Conservation (phyloP, 2,888 invertebrate genomes). For the Stenichneumon culpator region DNA sequence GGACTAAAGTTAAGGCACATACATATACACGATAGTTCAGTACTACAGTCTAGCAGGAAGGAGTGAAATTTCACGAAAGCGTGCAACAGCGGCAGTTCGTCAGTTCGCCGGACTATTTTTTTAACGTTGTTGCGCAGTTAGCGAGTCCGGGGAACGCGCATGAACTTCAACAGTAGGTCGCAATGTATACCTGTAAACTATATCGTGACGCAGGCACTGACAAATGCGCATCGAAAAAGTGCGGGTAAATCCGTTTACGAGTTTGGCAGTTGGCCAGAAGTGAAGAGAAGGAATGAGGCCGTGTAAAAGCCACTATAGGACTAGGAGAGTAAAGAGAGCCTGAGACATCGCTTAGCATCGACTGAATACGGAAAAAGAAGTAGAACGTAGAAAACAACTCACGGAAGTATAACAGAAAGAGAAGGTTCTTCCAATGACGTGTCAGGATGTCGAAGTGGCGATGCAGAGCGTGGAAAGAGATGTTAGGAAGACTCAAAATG, state of each 20-base stretch:
- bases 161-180: slow-evolving; percentile 7
- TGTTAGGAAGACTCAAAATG: slow-evolving; percentile 61
- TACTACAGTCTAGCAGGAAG: slow-evolving; percentile 23
- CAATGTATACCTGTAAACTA: background rate
- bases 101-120: slow-evolving; percentile 9
- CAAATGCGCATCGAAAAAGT: slow-evolving; percentile 33
- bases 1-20: slow-evolving; percentile 27
- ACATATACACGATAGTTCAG: background rate
- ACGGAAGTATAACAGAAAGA: background rate
- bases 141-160: slow-evolving; percentile 1
- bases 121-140: slow-evolving; percentile 26
- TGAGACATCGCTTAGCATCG: slow-evolving; percentile 15
- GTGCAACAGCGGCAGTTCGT: slow-evolving; percentile 29
- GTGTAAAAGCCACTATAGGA: background rate
- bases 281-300: background rate
- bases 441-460: slow-evolving; percentile 17
- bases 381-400: background rate
- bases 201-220: slow-evolving; percentile 4
- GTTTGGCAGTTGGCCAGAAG: slow-evolving; percentile 34
- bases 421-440: slow-evolving; percentile 25
- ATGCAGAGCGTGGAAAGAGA: background rate
- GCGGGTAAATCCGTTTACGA: slow-evolving; percentile 38
- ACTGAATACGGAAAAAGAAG: slow-evolving; percentile 9
- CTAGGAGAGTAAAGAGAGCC: background rate
- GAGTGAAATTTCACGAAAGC: slow-evolving; percentile 57